Base-by-base conservation (phyloP, 2,888 invertebrate species). In the Altica lythri region DNA sequence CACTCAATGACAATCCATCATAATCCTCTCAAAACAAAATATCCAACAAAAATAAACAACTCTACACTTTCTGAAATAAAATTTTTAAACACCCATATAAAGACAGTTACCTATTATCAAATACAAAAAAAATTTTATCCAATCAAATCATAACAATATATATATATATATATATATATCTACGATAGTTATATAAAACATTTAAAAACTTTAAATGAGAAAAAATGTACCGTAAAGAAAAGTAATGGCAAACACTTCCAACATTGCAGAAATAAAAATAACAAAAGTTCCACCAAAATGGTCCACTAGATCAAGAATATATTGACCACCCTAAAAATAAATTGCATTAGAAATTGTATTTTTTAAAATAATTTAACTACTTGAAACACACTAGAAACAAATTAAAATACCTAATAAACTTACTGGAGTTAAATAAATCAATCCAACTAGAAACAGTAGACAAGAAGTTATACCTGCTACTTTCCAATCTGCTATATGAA, bases 401-500 rank as follows among this genome's bases (percentile, higher is more conserved):
- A 13, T 34, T 34, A 5, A 13, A 34, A 13, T 34, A 5, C 5
- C 5, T 9, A n/a, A 13, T 12, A 17, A 9, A 78, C 81, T 79
- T 76, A 89, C 90, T 59, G 89, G 90, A n/a, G 90, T 90, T 2
- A 88, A 80, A 66, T 89, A 90, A 38, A 89, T 72, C 3, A 90
- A 78, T 5, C 90, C 88, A 42, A 85, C 59, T 0, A 80, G 67
- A 65, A 88, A 90, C 1, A 88, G 86, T 12, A 52, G 53, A 3
- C 50, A 14, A 1, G 75, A 72, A 2, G 75, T 74, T 4, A 59
- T 52, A 2, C 59, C 35, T 0, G 89, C 86, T 59, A 88, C 81
- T 65, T 80, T 77, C 79, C 85, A 79, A 32, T 81, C 81, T 42
- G 79, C 80, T 2, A 83, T 71, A 0, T 76, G 86, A 68, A 86